phyloP scores from a whole-genome alignment of 2,797 vertebrate genomes.

The Anas capensis region DNA sequence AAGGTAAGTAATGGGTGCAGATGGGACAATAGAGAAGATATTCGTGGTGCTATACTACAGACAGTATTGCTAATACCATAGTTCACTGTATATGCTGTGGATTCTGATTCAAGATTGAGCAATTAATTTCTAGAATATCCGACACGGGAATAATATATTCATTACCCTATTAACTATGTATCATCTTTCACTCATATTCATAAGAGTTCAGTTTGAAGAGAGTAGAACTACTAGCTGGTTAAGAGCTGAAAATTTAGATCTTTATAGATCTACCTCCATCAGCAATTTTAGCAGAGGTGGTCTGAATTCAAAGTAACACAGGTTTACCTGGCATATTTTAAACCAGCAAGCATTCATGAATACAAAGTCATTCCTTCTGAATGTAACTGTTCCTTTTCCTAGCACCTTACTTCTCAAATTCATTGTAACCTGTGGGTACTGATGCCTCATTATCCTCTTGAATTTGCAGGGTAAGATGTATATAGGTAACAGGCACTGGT shows the following conservation, averaged over 20 bases:
- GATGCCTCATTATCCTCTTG: not conserved
- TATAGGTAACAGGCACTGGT: not conserved
- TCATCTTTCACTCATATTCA: not conserved
- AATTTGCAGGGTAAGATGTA: not conserved
- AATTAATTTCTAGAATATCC: not conserved
- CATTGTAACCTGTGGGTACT: not conserved
- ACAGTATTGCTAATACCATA: fast-evolving
- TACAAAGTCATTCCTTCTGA: not conserved
- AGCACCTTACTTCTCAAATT: not conserved
- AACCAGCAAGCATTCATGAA: not conserved
- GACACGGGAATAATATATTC: not conserved
- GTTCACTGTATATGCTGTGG: not conserved
- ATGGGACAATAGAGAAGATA: not conserved
- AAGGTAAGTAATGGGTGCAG: not conserved
- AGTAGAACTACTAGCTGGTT: not conserved
- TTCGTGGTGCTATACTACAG: not conserved
- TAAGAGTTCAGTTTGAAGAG: not conserved
- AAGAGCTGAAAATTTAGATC: not conserved
- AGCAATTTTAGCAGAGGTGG: not conserved
- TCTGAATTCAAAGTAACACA: not conserved
- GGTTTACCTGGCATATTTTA: not conserved
- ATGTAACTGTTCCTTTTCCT: not conserved
- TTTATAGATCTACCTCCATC: not conserved
- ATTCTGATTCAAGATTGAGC: not conserved
- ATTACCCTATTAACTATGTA: not conserved